Percentiles rank a stretch among this genome's conserved stretches.
Evolutionary conservation across 2,888 invertebrate species (phyloP).

Genomic region (Drosophila pseudotalamancana): DNA sequence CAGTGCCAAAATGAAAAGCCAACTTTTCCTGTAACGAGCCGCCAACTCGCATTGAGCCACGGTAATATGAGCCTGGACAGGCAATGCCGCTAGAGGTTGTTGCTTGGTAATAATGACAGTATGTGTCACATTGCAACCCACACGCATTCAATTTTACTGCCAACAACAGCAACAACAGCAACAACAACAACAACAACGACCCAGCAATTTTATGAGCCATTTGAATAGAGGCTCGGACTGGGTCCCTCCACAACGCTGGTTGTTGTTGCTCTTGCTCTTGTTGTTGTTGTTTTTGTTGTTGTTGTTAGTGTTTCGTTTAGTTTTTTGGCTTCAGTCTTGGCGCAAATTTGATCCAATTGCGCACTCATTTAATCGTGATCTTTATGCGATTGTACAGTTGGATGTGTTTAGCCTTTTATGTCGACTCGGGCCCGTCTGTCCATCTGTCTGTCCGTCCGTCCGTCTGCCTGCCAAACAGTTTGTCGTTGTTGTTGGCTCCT

Average conservation of each 20-base stretch:
- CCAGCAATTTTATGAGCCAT: slow-evolving; percentile 69
- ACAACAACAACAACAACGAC: slow-evolving; percentile 24
- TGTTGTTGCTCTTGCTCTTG: slow-evolving; percentile 13
- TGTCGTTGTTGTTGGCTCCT: slow-evolving; percentile 37
- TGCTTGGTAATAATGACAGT: slow-evolving; percentile 82
- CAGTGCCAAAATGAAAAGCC: slow-evolving; percentile 30
- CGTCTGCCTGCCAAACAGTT: slow-evolving; percentile 17
- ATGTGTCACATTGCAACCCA: slow-evolving; percentile 83
- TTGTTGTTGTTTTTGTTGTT: slow-evolving; percentile 16
- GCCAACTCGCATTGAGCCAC: slow-evolving; percentile 62
- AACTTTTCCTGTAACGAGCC: slow-evolving; percentile 74
- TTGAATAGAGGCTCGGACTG: slow-evolving; percentile 55
- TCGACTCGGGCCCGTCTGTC: slow-evolving; percentile 51
- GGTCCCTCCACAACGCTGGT: slow-evolving; percentile 11
- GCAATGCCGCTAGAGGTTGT: slow-evolving; percentile 65
- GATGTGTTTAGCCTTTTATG: slow-evolving; percentile 81
- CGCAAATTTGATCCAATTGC: slow-evolving; percentile 82
- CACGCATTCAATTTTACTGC: slow-evolving; percentile 80
- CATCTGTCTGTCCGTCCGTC: slow-evolving; percentile 19
- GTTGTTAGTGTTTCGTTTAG: slow-evolving; percentile 49
- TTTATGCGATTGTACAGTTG: slow-evolving; percentile 80
- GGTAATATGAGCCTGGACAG: slow-evolving; percentile 70
- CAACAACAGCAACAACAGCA: slow-evolving; percentile 31
- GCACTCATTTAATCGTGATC: slow-evolving; percentile 82
- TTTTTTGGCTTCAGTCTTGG: slow-evolving; percentile 66